A percentile compares a stretch with the other conserved stretches of the same genome.
Evolutionary conservation across 2,888 invertebrate species (phyloP).

Genomic region (Bellardia pandia): DNA sequence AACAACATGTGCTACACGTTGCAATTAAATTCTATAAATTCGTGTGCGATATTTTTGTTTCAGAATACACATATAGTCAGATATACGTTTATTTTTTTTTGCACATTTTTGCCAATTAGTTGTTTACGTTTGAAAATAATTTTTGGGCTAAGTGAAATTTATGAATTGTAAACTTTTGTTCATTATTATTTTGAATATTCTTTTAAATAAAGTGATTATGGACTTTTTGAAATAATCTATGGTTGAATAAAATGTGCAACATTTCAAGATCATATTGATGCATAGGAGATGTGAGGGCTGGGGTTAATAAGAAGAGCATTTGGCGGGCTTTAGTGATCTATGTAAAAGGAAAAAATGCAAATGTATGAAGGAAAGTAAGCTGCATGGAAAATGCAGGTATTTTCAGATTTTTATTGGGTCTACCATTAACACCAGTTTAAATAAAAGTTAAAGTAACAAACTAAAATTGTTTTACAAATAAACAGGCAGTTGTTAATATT

Average conservation of each 20-base stretch:
- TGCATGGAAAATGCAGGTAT: no score
- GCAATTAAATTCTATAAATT: slow-evolving; percentile 39
- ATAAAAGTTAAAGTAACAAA: no score
- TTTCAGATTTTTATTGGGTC: no score
- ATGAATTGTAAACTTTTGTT: slow-evolving; percentile 23
- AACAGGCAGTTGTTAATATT: no score
- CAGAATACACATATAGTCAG: background rate
- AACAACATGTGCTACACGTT: slow-evolving; percentile 56
- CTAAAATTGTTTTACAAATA: no score
- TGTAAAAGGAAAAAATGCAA: no score
- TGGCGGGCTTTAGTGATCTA: background rate
- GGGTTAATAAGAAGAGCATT: background rate
- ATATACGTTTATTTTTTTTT: background rate
- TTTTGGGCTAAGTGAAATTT: slow-evolving; percentile 23
- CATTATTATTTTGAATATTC: background rate
- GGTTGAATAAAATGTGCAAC: background rate
- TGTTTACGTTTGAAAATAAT: slow-evolving; percentile 26
- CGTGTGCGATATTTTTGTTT: slow-evolving; percentile 15
- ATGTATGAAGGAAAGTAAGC: no score
- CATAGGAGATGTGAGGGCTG: background rate
- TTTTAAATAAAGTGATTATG: slow-evolving; percentile 1
- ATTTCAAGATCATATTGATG: background rate
- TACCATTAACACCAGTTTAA: no score
- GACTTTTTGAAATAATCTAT: slow-evolving; percentile 9
- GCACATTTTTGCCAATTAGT: slow-evolving; percentile 20